Conservation (phyloP, 2,797 vertebrate genomes). For the Apogon talboti region DNA sequence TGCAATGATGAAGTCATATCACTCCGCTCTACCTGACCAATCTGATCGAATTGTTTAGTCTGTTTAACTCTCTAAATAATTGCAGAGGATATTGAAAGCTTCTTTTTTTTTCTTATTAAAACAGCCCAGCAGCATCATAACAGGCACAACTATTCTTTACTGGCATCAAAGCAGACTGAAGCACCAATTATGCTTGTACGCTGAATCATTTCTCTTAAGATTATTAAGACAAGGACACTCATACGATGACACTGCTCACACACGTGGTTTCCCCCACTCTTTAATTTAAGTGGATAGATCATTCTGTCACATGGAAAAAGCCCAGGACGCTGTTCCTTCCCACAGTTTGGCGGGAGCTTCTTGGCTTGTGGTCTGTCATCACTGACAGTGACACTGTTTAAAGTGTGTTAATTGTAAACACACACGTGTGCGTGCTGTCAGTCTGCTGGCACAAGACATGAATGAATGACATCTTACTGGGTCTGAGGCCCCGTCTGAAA, state of each 20-base stretch:
- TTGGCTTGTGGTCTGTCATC: slow-evolving; percentile 70
- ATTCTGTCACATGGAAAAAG: slow-evolving; percentile 20
- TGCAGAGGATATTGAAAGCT: not conserved
- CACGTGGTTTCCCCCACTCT: slow-evolving; percentile 17
- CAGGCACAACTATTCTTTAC: not conserved
- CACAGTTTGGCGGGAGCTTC: slow-evolving; percentile 36
- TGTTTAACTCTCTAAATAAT: not conserved
- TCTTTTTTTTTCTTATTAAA: not conserved
- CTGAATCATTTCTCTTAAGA: slow-evolving; percentile 4
- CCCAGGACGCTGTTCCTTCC: slow-evolving; percentile 18
- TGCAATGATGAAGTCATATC: too few species aligned
- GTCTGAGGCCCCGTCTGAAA: not conserved
- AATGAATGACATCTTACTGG: slow-evolving; percentile 31
- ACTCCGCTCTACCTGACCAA: too few species aligned
- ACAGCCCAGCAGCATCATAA: not conserved
- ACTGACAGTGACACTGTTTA: slow-evolving; percentile 53
- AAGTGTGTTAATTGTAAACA: slow-evolving; percentile 69
- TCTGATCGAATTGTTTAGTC: not conserved
- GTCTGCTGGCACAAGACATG: slow-evolving; percentile 32
- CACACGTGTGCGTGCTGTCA: slow-evolving; percentile 40
- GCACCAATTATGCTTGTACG: slow-evolving; percentile 1
- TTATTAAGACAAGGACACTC: slow-evolving; percentile 12
- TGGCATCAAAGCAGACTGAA: not conserved
- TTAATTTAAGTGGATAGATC: slow-evolving; percentile 37
- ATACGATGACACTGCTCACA: slow-evolving; percentile 27